These are phyloP conservation scores for Rhagium mordax DNA, from an alignment of 2,888 invertebrate genomes.

Conservation along the genomic window DNA sequence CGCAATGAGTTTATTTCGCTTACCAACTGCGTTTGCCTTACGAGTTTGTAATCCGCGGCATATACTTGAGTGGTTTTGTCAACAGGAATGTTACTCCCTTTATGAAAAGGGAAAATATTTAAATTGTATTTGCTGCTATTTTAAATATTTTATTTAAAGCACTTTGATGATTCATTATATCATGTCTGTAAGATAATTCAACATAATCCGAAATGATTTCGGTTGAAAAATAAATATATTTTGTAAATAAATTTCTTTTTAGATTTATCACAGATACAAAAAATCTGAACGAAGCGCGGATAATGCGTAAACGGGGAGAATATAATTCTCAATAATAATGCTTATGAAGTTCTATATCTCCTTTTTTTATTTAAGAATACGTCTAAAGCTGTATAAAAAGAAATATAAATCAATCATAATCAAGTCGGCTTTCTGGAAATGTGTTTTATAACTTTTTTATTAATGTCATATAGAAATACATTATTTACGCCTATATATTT, in stretches of 20 bases:
- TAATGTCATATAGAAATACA: conserved; percentile 8
- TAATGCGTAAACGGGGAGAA: conserved; percentile 13
- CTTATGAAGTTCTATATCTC: conserved; percentile 9
- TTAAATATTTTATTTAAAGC: no score
- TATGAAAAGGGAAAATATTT: no score
- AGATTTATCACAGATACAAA: neutral
- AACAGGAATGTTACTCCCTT: no score
- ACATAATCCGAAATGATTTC: neutral
- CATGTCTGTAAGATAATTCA: neutral
- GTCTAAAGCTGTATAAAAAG: neutral
- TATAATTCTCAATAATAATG: conserved; percentile 27
- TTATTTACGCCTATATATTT: conserved; percentile 10
- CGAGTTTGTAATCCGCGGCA: no score
- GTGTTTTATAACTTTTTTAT: conserved; percentile 22
- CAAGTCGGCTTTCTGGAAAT: conserved; percentile 5
- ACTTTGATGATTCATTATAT: no score
- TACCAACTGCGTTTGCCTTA: no score
- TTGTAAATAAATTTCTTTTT: conserved; percentile 6
- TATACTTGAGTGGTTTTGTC: no score
- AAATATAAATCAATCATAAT: conserved; percentile 32
- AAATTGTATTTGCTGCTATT: no score
- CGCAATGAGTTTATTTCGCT: no score
- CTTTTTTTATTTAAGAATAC: conserved; percentile 1
- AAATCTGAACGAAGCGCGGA: conserved; percentile 2
- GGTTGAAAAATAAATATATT: neutral